Evolutionary conservation across 2,797 vertebrate genomes (phyloP), one percentile per base, ranked within the genome.

Genomic region (Todus mexicanus): DNA sequence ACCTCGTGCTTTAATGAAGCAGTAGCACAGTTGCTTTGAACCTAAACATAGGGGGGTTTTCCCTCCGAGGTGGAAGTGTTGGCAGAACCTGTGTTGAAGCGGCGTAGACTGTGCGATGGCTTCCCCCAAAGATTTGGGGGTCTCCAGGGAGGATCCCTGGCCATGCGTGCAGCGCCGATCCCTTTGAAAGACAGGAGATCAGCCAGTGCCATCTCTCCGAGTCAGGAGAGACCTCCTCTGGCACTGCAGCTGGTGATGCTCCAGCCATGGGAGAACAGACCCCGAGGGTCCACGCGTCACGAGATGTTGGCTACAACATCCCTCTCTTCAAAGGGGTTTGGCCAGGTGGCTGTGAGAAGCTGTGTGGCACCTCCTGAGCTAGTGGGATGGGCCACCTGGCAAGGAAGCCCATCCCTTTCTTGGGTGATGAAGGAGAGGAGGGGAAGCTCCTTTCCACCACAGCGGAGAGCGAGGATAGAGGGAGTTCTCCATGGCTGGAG

Each of bases 211-310:
- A 1, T 69, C 38, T 70, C 48, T 78, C 18, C 12, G 9, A 10
- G 43, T 73, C 19, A 17, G 38, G 42, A 77, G 72, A 48, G 61
- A 38, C 72, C 42, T 73, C 25, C 45, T n/a, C 43, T 78, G 37
- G 23, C 50, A 6, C 56, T 31, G 3, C 31, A 38, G 77, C 38
- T 35, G 40, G 65, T 31, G 42, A 51, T 66, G 70, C 53, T 37
- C 23, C 60, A 38, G 50, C 33, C 54, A 3, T 1, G 3, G 69
- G 42, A 63, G 65, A 66, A 11, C 23, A 53, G 60, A 29, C 11
- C 1, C 11, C 29, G 0, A 38, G 27, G 56, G 31, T 45, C 40
- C 2, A 2, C 53, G 33, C 23, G 9, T 45, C 25, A 2, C 6
- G 9, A 25, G 26, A 5, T 53, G 40, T 22, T 35, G 45, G n/a